Evolutionary conservation across 2,888 invertebrate species (phyloP), one percentile per base, ranked within the genome.

Genomic region (Tridacna crocea): DNA sequence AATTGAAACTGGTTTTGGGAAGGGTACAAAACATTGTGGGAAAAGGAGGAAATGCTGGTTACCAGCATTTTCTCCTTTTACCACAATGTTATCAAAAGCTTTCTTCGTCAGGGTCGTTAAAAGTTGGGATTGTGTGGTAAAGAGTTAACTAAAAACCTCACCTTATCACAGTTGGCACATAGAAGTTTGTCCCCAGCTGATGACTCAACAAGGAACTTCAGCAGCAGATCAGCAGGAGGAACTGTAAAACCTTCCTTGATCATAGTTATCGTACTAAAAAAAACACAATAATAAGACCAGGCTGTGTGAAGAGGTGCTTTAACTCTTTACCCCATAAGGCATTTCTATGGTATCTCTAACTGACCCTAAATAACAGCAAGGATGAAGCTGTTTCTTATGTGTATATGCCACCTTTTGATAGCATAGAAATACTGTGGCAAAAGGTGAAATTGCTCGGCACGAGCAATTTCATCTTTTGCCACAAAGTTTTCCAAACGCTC

Each of bases 101-200:
- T n/a, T n/a, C n/a, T n/a, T n/a, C n/a, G n/a, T n/a, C n/a, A n/a
- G n/a, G n/a, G n/a, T n/a, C n/a, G n/a, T 10, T 19, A 55, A 55
- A 55, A 55, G 3, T 15, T 55, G 3, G 15, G n/a, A n/a, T 19
- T 55, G 55, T 19, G 3, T 19, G 55, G 55, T 15, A 55, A 55
- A 55, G 55, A 55, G 17, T 3, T 55, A 36, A 36, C 36, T 4
- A 36, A 36, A 36, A 36, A 36, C 36, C 61, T 94, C 90, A 97
- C 96, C 85, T 92, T 90, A 94, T 97, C 97, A 94, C 97, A 97
- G 94, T 97, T 97, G 84, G 97, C 96, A 94, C 97, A 97, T 11
- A 96, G 96, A 74, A 97, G 96, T 92, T 96, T 96, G 90, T 96
- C 96, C 84, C 96, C 96, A 36, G 87, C 80, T 90, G 96, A 96